A percentile compares a stretch with the other conserved stretches of the same genome.
These are phyloP conservation scores for Anhinga rufa DNA, from an alignment of 2,113 vertebrate genomes.

Conservation along the genomic window DNA sequence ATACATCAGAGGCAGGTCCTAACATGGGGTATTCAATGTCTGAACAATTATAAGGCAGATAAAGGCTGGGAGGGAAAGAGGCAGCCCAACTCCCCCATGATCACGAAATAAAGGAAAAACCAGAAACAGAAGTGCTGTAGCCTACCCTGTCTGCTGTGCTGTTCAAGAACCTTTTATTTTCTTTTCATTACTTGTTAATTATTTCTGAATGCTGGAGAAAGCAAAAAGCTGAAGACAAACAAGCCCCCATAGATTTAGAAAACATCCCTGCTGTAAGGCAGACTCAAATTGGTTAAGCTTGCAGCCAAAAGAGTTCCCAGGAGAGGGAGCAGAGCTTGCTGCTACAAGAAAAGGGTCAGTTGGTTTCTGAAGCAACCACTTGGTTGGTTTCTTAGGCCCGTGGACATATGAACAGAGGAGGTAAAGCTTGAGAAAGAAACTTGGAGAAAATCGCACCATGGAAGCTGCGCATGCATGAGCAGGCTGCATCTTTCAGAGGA, in stretches of 20 bases:
- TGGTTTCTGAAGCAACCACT: neutral
- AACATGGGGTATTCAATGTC: neutral
- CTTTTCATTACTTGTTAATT: conserved; percentile 39
- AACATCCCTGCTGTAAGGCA: neutral
- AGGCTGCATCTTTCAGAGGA: neutral
- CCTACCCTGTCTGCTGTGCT: neutral
- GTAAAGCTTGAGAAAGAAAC: neutral
- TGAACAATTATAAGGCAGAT: neutral
- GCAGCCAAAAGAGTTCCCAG: conserved; percentile 20
- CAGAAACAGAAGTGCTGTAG: neutral
- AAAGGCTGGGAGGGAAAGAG: neutral
- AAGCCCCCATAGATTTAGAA: neutral
- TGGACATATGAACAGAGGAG: neutral
- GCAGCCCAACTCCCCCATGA: neutral
- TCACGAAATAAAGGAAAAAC: conserved; percentile 1
- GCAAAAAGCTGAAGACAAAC: conserved; percentile 21
- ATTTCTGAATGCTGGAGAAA: conserved; percentile 10
- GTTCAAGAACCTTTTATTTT: conserved; percentile 23
- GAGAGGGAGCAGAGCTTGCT: neutral
- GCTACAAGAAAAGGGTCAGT: neutral
- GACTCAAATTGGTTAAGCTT: neutral
- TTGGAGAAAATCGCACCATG: neutral
- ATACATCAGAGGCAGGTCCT: neutral
- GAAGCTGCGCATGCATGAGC: neutral
- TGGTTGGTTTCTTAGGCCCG: neutral